phyloP scores from a whole-genome alignment of 2,888 invertebrate species.

The Chrysolina oricalcia region DNA sequence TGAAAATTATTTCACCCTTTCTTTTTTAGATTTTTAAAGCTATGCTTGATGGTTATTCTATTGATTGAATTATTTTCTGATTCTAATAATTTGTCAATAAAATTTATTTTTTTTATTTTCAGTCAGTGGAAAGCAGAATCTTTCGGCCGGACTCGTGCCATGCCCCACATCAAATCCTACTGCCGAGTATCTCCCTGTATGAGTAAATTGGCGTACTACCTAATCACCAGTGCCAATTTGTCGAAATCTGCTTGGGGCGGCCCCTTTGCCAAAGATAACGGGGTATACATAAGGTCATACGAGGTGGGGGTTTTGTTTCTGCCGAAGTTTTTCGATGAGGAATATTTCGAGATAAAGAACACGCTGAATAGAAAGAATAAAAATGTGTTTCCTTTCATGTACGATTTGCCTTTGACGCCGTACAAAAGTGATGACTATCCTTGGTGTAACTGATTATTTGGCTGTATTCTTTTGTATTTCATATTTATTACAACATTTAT shows the following conservation, averaged over 20 bases:
- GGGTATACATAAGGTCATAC: constrained; percentile 84
- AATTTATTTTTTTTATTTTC: constrained; percentile 57
- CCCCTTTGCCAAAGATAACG: constrained; percentile 72
- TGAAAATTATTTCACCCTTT: no score
- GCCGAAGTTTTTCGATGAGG: constrained; percentile 86
- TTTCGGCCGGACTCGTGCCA: constrained; percentile 83
- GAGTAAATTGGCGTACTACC: constrained; percentile 84
- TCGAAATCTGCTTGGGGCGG: constrained; percentile 98
- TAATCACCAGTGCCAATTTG: constrained; percentile 94
- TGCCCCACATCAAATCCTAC: constrained; percentile 97
- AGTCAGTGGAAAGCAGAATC: constrained; percentile 89
- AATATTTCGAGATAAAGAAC: constrained; percentile 66
- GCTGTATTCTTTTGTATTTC: constrained; percentile 12
- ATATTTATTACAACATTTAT: not conserved
- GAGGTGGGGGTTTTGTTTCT: constrained; percentile 93
- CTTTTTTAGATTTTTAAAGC: no score
- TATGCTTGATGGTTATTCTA: no score
- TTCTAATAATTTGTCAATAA: not conserved
- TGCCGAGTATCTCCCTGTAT: constrained; percentile 82
- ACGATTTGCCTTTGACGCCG: constrained; percentile 85
- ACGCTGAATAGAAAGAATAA: constrained; percentile 61
- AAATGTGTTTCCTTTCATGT: constrained; percentile 80
- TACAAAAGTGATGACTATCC: constrained; percentile 82
- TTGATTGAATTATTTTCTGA: no score
- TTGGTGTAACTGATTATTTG: constrained; percentile 69